These are phyloP conservation scores for Tholera decimalis DNA, from an alignment of 2,888 invertebrate species.

Conservation along the genomic window DNA sequence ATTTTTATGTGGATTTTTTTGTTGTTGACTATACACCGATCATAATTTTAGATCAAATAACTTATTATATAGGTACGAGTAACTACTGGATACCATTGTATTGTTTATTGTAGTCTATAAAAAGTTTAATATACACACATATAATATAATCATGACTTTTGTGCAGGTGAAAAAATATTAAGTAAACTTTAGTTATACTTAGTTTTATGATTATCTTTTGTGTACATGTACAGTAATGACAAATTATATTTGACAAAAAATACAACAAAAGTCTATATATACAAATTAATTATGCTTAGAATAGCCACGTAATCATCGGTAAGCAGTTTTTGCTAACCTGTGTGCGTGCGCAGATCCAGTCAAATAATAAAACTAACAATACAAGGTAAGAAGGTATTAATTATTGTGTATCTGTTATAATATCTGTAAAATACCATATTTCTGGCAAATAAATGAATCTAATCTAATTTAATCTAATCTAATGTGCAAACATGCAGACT, in stretches of 20 bases:
- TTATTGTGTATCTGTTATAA: no score
- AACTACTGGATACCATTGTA: no score
- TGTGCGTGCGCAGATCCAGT: background rate
- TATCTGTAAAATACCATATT: no score
- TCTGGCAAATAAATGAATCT: no score
- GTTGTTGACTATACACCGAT: no score
- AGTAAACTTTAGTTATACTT: background rate
- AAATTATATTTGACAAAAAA: conserved; percentile 16
- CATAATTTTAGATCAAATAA: background rate
- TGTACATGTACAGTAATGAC: conserved; percentile 4
- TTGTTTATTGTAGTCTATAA: background rate
- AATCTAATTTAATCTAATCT: no score
- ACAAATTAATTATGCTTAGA: background rate
- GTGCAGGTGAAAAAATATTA: background rate
- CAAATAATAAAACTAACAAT: background rate
- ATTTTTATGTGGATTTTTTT: no score
- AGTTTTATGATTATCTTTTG: background rate
- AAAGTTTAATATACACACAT: no score
- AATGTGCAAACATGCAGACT: no score
- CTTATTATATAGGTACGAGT: background rate
- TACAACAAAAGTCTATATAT: background rate
- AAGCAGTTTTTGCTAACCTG: background rate
- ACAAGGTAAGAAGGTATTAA: background rate
- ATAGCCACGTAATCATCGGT: background rate
- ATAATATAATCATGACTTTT: background rate